Evolutionary conservation across 1,140 invertebrate species (phyloP), one percentile per base, ranked within the genome.

Genomic region (Lepidostoma basale): DNA sequence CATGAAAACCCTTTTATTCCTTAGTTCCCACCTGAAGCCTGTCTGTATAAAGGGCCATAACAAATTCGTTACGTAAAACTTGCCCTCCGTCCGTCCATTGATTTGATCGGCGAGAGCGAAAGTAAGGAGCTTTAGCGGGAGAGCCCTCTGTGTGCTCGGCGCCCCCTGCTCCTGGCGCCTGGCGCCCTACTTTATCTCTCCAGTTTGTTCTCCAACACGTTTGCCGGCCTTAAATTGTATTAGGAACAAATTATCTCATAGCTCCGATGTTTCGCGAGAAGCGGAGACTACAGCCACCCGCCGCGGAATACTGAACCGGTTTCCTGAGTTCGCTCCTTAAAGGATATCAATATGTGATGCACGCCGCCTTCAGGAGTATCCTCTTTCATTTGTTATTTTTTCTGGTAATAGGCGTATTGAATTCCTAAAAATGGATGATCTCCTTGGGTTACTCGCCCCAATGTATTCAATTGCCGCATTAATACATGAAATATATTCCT

Each of bases 171-270:
- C 16, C 49, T 1, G 28, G 9, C 44, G 14, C 22, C 16, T 26
- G 14, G 16, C n/a, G n/a, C 3, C 40, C 18, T 47, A 36, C 60
- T 73, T 73, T 73, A 73, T 73, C 71, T 73, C 71, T 68, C 54
- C 44, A 73, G 63, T 67, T 67, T 64, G 68, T 65, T 67, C 71
- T 64, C 60, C 63, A 56, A 73, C 71, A 73, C 71, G 71, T 73
- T 67, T 70, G 71, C 69, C 66, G 68, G 71, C 71, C 71, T 73
- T 73, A 69, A 73, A 73, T 73, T 73, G 71, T 73, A 73, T 73
- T 73, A 73, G 52, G 71, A 73, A 73, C 71, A 73, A 73, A 73
- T 73, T 73, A 73, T 73, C 71, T 69, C 64, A 62, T 59, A 56
- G 68, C 70, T 36, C 68, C 52, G 36, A 67, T 70, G 68, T 67